A percentile compares a stretch with the other conserved stretches of the same genome.
These are phyloP conservation scores for Artemisiospiza belli DNA, from an alignment of 2,113 vertebrate species.

Conservation along the genomic window DNA sequence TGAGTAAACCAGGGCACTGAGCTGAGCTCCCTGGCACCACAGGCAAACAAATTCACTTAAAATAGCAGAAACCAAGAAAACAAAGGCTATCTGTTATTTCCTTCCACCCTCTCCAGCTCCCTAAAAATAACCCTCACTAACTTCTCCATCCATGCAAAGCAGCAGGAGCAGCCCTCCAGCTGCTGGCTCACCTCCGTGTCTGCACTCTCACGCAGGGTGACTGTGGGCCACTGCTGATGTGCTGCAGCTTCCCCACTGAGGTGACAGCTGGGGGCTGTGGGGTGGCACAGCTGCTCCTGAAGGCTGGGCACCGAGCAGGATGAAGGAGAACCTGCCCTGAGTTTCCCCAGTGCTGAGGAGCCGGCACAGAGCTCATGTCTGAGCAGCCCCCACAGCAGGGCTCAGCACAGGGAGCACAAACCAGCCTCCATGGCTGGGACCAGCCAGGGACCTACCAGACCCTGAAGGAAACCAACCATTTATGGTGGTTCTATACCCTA, in stretches of 20 bases:
- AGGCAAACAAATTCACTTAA: neutral
- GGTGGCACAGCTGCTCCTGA: neutral
- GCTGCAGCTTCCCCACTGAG: neutral
- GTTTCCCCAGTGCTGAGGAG: neutral
- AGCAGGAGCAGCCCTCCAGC: neutral
- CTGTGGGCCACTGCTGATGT: neutral
- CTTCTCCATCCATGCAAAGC: neutral
- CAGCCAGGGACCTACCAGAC: no score
- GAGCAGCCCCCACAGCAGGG: neutral
- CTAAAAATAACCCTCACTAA: neutral
- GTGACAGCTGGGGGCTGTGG: neutral
- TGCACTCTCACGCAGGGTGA: fast-evolving
- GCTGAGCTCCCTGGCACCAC: neutral
- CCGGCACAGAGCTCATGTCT: neutral
- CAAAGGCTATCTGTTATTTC: neutral
- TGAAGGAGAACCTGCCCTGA: fast-evolving
- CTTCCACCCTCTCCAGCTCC: neutral
- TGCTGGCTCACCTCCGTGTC: neutral
- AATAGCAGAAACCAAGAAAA: neutral
- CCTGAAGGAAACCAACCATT: neutral
- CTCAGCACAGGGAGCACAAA: neutral
- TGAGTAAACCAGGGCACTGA: neutral
- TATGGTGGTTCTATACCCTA: neutral
- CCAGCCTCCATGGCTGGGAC: neutral
- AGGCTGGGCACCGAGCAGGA: fast-evolving